Evolutionary conservation across 2,797 vertebrate species (phyloP).

Genomic region (Pangasius sanitwongsei): DNA sequence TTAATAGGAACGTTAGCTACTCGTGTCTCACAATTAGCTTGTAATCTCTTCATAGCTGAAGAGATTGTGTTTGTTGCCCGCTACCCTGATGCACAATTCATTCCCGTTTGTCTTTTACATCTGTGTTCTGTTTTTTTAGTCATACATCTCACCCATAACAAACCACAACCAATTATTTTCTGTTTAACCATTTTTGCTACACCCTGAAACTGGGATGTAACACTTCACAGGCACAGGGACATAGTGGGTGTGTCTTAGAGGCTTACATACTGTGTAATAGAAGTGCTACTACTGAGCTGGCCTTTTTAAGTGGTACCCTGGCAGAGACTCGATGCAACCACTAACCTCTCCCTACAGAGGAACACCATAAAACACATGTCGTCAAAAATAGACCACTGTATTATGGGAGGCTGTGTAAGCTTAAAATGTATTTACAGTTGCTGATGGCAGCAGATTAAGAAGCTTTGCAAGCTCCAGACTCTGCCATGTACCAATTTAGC

Average conservation of each 20-base stretch:
- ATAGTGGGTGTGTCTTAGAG: not conserved
- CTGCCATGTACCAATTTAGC: slow-evolving; percentile 25
- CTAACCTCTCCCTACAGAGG: slow-evolving; percentile 30
- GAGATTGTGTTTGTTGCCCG: not conserved
- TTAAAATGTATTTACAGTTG: slow-evolving; percentile 40
- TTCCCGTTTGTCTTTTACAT: not conserved
- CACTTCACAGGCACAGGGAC: not conserved
- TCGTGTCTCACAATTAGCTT: not conserved
- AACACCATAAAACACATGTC: slow-evolving; percentile 42
- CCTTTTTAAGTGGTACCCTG: slow-evolving; percentile 46
- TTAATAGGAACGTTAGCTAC: not conserved
- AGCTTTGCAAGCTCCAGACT: slow-evolving; percentile 9
- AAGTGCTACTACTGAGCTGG: slow-evolving; percentile 38
- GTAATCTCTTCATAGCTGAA: not conserved
- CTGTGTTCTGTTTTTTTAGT: not conserved
- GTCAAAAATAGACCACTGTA: slow-evolving; percentile 46
- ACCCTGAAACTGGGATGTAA: not conserved
- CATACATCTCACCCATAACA: not conserved
- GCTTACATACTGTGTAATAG: slow-evolving; percentile 17
- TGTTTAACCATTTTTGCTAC: not conserved
- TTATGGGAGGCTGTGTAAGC: slow-evolving; percentile 32
- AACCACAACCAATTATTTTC: not conserved
- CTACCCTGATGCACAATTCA: not conserved
- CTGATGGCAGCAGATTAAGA: slow-evolving; percentile 43
- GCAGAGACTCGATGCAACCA: slow-evolving; percentile 35